Base-by-base conservation (phyloP, 1,140 invertebrate species). In the Drosophila neocordata region DNA sequence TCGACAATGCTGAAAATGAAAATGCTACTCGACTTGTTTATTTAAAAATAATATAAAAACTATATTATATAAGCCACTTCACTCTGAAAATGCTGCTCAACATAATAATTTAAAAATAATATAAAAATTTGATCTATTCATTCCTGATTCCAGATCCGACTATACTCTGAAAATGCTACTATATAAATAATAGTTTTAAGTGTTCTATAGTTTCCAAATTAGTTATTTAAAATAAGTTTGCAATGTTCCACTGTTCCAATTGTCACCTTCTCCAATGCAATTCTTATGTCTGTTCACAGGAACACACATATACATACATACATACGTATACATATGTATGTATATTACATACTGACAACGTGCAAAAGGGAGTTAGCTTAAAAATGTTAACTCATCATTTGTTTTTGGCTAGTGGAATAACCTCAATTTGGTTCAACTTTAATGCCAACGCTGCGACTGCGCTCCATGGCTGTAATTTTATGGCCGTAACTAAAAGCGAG, bases 401-500 rank as follows among this genome's bases (percentile, higher is more conserved):
- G 41, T 61, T 38, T 44, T 61, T 38, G 35, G 34, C 34, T 59
- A 38, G 57, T 87, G 81, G 81, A 44, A 70, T 87, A 85, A 85
- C 82, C 82, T 78, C 74, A 85, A 78, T 85, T 85, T 52, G 73
- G 81, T 82, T 87, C 82, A 87, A 73, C 69, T 87, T 81, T 41
- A 61, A 24, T 20, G 59, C 59, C 24, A n/a, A 24, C 37, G 31
- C 53, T 56, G 81, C 69, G 80, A 73, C 79, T 79, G 80, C 71
- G 80, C 81, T 78, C 15, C 15, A 73, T 84, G 69, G 73, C 69
- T 85, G 60, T 57, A 27, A 67, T 55, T 68, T 74, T 74, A 72
- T 75, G 72, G 70, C 70, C 53, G 51, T 41, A 44, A 60, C 38
- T 41, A 27, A 48, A 48, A 27, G 18, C 35, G n/a, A 37, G 22